Percentiles rank a stretch among this genome's conserved stretches.
Conservation (phyloP, 2,797 vertebrate species). For the Cheirogaleus major region DNA sequence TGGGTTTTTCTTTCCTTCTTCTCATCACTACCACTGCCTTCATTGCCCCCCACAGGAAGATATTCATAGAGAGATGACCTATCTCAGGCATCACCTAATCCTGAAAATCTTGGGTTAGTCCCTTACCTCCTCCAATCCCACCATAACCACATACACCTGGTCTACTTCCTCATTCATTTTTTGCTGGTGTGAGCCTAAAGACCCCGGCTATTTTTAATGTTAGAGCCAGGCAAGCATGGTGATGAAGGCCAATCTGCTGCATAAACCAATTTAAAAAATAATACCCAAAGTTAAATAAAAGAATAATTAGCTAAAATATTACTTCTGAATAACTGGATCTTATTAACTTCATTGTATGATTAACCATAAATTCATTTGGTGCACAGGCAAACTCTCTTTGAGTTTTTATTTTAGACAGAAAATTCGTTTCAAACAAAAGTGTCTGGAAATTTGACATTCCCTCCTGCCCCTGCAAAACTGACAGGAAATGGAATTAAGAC, state of each 20-base stretch:
- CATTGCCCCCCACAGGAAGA: too few relatives aligned
- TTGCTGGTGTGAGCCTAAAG: neutral
- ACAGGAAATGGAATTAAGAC: slow-evolving; percentile 37
- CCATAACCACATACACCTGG: neutral
- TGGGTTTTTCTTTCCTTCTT: neutral
- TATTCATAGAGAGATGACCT: neutral
- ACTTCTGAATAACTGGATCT: neutral
- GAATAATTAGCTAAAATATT: neutral
- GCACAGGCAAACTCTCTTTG: neutral
- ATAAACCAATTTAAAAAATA: neutral
- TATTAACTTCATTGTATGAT: neutral
- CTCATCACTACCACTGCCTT: neutral
- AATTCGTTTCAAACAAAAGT: slow-evolving; percentile 29
- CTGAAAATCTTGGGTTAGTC: neutral
- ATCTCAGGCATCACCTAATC: neutral
- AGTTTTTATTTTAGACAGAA: neutral
- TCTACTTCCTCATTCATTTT: neutral
- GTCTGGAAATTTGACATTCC: neutral
- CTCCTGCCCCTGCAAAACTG: neutral
- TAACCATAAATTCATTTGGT: neutral
- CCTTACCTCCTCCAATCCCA: neutral
- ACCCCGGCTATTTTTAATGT: neutral
- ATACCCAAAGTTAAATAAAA: slow-evolving; percentile 28
- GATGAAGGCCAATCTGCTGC: neutral
- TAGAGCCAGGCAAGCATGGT: neutral